A percentile compares a stretch with the other conserved stretches of the same genome.
phyloP scores from a whole-genome alignment of 2,888 invertebrate species.

The Acronicta leporina region DNA sequence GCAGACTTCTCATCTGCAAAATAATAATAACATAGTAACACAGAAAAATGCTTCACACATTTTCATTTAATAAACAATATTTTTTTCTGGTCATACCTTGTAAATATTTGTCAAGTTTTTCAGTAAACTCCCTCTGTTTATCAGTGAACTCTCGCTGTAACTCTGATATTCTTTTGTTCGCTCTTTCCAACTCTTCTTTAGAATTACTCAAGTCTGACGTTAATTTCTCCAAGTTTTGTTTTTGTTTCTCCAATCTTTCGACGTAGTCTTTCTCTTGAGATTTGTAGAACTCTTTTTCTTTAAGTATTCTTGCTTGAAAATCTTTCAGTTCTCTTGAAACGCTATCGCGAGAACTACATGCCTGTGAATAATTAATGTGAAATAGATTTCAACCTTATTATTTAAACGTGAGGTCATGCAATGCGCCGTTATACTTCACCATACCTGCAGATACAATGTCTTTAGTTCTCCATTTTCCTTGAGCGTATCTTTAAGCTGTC shows the following conservation, averaged over 20 bases:
- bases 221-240: slow-evolving; percentile 85
- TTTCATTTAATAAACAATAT: background rate
- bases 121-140: slow-evolving; percentile 85
- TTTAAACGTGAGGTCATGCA: background rate
- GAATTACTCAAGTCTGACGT: slow-evolving; percentile 81
- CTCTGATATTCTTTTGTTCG: slow-evolving; percentile 89
- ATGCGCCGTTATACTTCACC: background rate
- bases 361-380: slow-evolving; percentile 68
- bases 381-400: background rate
- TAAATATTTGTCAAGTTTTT: slow-evolving; percentile 80
- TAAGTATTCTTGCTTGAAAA: slow-evolving; percentile 77
- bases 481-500: slow-evolving; percentile 85
- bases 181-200: slow-evolving; percentile 87
- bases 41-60: background rate
- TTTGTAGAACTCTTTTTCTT: slow-evolving; percentile 77
- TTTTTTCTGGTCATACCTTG: slow-evolving; percentile 65
- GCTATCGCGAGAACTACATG: slow-evolving; percentile 90
- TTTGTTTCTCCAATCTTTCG: slow-evolving; percentile 86
- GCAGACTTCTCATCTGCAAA: slow-evolving; percentile 80
- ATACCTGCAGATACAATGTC: slow-evolving; percentile 85
- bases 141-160: slow-evolving; percentile 87
- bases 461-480: slow-evolving; percentile 85
- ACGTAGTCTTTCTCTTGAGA: slow-evolving; percentile 81
- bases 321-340: slow-evolving; percentile 88
- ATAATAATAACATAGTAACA: slow-evolving; percentile 3